Conservation (phyloP, 2,797 vertebrate genomes). For the Vultur gryphus region DNA sequence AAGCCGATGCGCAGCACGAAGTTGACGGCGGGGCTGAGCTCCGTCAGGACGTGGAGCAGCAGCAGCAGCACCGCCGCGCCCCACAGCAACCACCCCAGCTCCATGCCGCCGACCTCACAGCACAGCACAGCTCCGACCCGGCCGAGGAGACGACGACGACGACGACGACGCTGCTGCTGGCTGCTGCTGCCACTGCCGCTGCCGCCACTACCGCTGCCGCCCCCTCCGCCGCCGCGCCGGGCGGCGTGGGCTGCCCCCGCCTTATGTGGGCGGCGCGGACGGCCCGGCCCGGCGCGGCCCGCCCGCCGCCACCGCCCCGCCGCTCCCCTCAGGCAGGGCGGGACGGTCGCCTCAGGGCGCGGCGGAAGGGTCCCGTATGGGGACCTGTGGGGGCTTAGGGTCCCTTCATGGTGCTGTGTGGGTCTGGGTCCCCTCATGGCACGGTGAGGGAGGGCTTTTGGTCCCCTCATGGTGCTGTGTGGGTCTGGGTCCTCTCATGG, state of each 20-base stretch:
- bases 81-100: not conserved
- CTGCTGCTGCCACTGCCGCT: no score
- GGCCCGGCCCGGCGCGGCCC: not conserved
- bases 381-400: no score
- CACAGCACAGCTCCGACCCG: no score
- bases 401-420: not conserved
- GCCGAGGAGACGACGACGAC: no score
- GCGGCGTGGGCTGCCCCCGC: not conserved
- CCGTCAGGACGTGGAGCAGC: conserved; percentile 73
- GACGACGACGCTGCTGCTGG: no score
- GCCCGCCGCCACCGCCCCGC: not conserved
- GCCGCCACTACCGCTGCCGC: no score
- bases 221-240: not conserved
- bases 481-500: not conserved
- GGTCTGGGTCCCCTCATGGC: not conserved
- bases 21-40: conserved; percentile 80
- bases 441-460: no score
- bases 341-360: not conserved
- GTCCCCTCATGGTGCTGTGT: not conserved
- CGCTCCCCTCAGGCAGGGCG: not conserved
- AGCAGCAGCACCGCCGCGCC: conserved; percentile 73
- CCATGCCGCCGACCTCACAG: not conserved
- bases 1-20: conserved; percentile 84
- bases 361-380: no score
- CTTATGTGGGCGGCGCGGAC: not conserved